These are phyloP conservation scores for Bujurquina vittata DNA, from an alignment of 2,113 vertebrate genomes.

Conservation along the genomic window DNA sequence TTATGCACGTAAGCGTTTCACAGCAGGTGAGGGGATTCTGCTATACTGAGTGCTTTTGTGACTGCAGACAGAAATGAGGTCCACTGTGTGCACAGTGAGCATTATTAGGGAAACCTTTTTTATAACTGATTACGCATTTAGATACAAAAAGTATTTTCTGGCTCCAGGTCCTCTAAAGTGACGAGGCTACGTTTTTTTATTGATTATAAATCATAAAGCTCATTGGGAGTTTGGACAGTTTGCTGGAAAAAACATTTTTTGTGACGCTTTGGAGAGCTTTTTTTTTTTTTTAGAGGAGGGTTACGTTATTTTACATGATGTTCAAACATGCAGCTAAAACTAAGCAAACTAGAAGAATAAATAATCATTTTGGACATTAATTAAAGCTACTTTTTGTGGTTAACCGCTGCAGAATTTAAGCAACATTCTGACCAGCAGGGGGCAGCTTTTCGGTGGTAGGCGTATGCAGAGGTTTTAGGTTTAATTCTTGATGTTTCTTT, in stretches of 20 bases:
- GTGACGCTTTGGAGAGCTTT: background rate
- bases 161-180: too few relatives aligned
- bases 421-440: background rate
- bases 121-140: background rate
- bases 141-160: background rate
- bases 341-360: background rate
- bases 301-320: background rate
- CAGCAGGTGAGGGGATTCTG: conserved; percentile 7
- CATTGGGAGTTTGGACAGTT: background rate
- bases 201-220: background rate
- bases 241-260: too few relatives aligned
- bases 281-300: background rate
- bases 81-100: rapidly evolving
- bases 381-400: background rate
- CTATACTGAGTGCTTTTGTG: background rate
- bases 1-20: conserved; percentile 26
- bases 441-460: background rate
- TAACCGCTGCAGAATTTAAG: background rate
- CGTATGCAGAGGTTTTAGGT: background rate
- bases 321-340: background rate
- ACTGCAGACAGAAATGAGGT: background rate
- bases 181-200: background rate
- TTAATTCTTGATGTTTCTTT: background rate
- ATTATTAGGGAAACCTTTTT: background rate
- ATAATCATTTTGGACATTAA: background rate